Conservation (phyloP, 2,113 vertebrate genomes). For the Dasypus novemcinctus region DNA sequence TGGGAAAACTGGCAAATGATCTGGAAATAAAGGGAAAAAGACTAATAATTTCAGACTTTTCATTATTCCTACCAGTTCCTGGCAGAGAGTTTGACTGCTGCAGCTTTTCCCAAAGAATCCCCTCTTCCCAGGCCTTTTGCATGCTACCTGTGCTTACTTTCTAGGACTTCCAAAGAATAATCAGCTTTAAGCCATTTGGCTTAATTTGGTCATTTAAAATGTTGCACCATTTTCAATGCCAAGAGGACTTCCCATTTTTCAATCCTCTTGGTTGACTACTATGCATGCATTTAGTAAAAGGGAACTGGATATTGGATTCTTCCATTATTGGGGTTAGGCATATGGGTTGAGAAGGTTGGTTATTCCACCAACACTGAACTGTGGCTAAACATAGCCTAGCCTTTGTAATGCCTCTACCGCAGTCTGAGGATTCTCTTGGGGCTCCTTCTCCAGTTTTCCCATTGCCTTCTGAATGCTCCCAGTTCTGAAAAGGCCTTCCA, state of each 20-base stretch:
- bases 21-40: conserved; percentile 49
- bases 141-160: neutral
- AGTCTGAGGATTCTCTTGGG: accelerated
- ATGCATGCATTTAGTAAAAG: neutral
- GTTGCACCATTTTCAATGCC: neutral
- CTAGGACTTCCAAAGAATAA: conserved; percentile 29
- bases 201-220: neutral
- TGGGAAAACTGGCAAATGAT: conserved; percentile 38
- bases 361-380: neutral
- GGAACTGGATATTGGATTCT: neutral
- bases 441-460: neutral
- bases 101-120: neutral
- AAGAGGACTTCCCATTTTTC: neutral
- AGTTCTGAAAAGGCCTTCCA: neutral
- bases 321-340: too few relatives aligned
- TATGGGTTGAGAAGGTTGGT: neutral
- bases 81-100: neutral
- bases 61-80: conserved; percentile 15
- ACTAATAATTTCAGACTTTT: conserved; percentile 10
- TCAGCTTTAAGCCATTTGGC: neutral
- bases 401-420: neutral
- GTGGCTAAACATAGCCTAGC: accelerated
- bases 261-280: neutral
- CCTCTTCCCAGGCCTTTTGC: neutral
- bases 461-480: neutral